phyloP scores from a whole-genome alignment of 2,797 vertebrate genomes.

The Lacerta agilis region DNA sequence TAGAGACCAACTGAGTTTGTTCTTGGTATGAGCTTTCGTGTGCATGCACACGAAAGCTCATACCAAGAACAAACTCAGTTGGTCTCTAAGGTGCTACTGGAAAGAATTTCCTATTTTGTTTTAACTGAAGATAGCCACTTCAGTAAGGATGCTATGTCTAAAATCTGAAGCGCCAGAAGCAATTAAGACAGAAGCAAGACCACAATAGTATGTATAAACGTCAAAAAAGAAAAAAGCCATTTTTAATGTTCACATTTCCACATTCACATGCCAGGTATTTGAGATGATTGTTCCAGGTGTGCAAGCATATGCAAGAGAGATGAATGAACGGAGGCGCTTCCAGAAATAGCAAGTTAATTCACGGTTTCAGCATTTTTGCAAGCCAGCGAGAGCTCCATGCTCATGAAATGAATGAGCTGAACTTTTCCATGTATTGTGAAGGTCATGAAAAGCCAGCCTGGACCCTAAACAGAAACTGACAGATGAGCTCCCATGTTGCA shows the following conservation, averaged over 20 bases:
- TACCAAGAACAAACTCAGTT: no score
- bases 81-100: no score
- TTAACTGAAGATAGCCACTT: not conserved
- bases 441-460: not conserved
- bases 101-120: no score
- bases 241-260: constrained; percentile 8
- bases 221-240: not conserved
- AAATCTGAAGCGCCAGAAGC: not conserved
- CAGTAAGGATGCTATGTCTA: not conserved
- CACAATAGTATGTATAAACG: not conserved
- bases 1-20: no score
- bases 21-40: no score
- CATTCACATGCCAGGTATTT: not conserved
- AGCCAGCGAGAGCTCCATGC: not conserved
- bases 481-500: not conserved
- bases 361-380: not conserved
- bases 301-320: not conserved
- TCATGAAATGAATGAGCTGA: not conserved
- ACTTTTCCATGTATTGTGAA: not conserved
- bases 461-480: not conserved
- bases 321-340: not conserved
- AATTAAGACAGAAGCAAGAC: not conserved
- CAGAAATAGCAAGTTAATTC: not conserved
- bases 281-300: not conserved
- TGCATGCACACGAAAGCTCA: no score